phyloP scores from a whole-genome alignment of 2,888 invertebrate species.

The Cheilosia vernalis region DNA sequence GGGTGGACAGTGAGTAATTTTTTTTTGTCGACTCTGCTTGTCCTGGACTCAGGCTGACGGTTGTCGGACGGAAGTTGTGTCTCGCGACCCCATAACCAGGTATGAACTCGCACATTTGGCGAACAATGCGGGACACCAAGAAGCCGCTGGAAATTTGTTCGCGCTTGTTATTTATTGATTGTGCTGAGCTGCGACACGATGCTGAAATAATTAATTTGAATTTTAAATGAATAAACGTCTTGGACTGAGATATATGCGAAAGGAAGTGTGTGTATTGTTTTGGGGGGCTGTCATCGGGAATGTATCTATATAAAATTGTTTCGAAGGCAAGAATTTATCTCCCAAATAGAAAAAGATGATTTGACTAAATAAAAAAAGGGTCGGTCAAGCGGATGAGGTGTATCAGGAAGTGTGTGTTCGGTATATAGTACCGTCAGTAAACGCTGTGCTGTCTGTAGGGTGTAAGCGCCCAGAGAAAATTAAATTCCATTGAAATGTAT shows the following conservation, averaged over 20 bases:
- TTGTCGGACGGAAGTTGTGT: conserved; percentile 66
- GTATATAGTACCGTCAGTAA: too few relatives aligned
- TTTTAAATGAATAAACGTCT: conserved; percentile 59
- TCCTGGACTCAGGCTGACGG: neutral
- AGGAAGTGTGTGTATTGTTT: conserved; percentile 43
- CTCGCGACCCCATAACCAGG: conserved; percentile 40
- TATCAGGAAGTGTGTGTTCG: too few relatives aligned
- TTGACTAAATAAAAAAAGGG: too few relatives aligned
- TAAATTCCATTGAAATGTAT: too few relatives aligned
- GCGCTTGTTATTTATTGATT: conserved; percentile 72
- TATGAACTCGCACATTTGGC: conserved; percentile 30
- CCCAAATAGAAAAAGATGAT: too few relatives aligned
- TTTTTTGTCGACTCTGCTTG: conserved; percentile 21
- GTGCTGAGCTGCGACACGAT: conserved; percentile 69
- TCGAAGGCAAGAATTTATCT: conserved; percentile 38
- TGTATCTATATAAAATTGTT: neutral
- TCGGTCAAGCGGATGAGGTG: too few relatives aligned
- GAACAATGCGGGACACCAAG: conserved; percentile 55
- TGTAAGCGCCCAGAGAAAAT: too few relatives aligned
- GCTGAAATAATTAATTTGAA: conserved; percentile 72
- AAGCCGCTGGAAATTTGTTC: conserved; percentile 73
- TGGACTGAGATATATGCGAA: conserved; percentile 10
- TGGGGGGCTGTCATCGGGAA: conserved; percentile 1
- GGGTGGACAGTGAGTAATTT: conserved; percentile 59
- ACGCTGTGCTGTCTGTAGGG: too few relatives aligned